phyloP scores from a whole-genome alignment of 2,797 vertebrate genomes.

The Sebastes vulpes region DNA sequence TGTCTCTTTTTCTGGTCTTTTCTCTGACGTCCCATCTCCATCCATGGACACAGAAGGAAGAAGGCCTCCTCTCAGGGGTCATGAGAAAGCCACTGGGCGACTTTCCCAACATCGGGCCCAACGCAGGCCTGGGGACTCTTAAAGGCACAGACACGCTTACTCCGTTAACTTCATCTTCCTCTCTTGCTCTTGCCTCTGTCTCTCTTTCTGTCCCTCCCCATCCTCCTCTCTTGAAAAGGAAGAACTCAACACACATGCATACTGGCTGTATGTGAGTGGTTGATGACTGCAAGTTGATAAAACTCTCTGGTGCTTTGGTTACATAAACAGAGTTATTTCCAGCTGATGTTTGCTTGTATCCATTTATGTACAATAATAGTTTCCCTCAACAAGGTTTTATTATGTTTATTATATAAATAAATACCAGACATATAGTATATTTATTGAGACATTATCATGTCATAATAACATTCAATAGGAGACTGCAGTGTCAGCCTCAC shows the following conservation, averaged over 20 bases:
- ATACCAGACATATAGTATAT: constrained; percentile 12
- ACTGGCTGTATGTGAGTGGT: constrained; percentile 12
- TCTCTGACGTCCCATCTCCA: constrained; percentile 57
- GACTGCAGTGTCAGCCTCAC: constrained; percentile 13
- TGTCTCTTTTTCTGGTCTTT: constrained; percentile 31
- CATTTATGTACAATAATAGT: constrained; percentile 22
- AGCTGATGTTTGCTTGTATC: constrained; percentile 27
- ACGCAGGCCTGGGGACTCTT: constrained; percentile 69
- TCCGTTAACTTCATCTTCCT: constrained; percentile 1
- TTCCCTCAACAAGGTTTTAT: not conserved
- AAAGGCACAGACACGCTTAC: constrained; percentile 67
- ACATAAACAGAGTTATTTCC: constrained; percentile 54
- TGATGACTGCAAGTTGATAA: constrained; percentile 21
- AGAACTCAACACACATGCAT: not conserved
- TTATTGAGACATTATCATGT: constrained; percentile 23
- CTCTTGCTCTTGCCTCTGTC: not conserved
- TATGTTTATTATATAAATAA: constrained; percentile 23
- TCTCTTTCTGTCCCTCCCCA: constrained; percentile 4
- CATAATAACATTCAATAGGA: constrained; percentile 14
- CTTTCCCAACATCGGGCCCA: constrained; percentile 88
- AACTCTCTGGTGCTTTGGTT: constrained; percentile 30
- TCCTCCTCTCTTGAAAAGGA: not conserved
- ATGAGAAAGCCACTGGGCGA: constrained; percentile 90
- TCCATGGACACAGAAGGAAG: constrained; percentile 72
- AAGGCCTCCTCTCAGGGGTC: constrained; percentile 85